A percentile compares a stretch with the other conserved stretches of the same genome.
Conservation (phyloP, 2,797 vertebrate species). For the Macroramphosus scolopax region DNA sequence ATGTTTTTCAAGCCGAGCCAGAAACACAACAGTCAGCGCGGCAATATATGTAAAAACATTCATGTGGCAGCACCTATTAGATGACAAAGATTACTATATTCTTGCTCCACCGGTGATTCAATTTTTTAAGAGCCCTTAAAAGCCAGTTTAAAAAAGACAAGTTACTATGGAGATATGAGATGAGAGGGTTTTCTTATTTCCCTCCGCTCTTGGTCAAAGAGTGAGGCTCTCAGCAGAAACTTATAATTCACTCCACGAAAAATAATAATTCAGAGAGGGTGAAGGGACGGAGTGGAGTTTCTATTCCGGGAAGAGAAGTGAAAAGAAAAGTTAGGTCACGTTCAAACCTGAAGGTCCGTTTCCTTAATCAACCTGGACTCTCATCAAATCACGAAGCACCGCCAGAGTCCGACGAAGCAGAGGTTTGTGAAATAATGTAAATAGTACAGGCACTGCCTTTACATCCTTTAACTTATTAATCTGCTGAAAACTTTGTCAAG, state of each 20-base stretch:
- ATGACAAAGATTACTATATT: constrained; percentile 32
- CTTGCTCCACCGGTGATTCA: constrained; percentile 21
- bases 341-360: too few species aligned
- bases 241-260: constrained; percentile 36
- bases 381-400: too few species aligned
- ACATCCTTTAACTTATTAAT: too few species aligned
- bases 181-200: constrained; percentile 27
- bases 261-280: constrained; percentile 24
- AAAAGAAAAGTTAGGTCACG: too few species aligned
- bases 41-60: constrained; percentile 27
- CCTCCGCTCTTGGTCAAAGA: constrained; percentile 31
- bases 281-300: constrained; percentile 35
- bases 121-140: constrained; percentile 27
- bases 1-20: constrained; percentile 19
- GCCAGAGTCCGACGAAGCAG: too few species aligned
- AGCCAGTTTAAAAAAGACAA: constrained; percentile 24
- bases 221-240: constrained; percentile 36
- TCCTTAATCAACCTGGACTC: too few species aligned
- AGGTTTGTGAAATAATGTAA: too few species aligned
- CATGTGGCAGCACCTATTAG: constrained; percentile 15
- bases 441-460: too few species aligned
- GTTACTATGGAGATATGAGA: constrained; percentile 22
- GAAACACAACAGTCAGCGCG: constrained; percentile 27
- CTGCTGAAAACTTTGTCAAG: constrained; percentile 23
- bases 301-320: too few species aligned